Evolutionary conservation across 2,113 vertebrate genomes (phyloP).

Genomic region (Mormoops blainvillei): DNA sequence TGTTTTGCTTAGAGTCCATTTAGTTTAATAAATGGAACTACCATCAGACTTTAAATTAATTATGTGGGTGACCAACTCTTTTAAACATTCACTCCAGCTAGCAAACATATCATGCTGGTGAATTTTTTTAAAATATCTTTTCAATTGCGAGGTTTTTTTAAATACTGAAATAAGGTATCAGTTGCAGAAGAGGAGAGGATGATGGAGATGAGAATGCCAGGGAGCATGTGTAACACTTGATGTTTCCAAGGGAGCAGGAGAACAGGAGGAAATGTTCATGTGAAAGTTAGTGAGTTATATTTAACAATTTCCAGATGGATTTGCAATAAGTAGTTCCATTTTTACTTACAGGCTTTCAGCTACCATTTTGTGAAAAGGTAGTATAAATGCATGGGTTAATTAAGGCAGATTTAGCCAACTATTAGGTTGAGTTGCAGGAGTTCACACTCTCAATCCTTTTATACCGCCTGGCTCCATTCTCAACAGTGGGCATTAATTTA

Average conservation of each 20-base stretch:
- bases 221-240: not conserved
- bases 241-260: not conserved
- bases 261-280: not conserved
- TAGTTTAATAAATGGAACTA: not conserved
- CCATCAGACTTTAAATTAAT: not conserved
- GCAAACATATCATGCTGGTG: not conserved
- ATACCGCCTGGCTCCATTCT: not conserved
- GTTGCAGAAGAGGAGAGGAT: not conserved
- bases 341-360: not conserved
- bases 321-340: not conserved
- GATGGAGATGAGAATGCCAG: not conserved
- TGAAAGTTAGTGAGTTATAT: not conserved
- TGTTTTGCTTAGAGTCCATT: not conserved
- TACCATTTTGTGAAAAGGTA: conserved; percentile 33
- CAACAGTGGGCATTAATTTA: conserved; percentile 12
- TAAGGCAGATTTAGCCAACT: not conserved
- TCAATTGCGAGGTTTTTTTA: not conserved
- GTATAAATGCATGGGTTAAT: not conserved
- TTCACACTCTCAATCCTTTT: conserved; percentile 24
- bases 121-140: not conserved
- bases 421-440: not conserved
- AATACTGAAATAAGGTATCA: not conserved
- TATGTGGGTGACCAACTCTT: not conserved
- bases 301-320: conserved; percentile 19
- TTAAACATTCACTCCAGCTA: not conserved